Percentiles rank a stretch among this genome's conserved stretches.
These are phyloP conservation scores for Piprites chloris DNA, from an alignment of 2,113 vertebrate species.

Conservation along the genomic window DNA sequence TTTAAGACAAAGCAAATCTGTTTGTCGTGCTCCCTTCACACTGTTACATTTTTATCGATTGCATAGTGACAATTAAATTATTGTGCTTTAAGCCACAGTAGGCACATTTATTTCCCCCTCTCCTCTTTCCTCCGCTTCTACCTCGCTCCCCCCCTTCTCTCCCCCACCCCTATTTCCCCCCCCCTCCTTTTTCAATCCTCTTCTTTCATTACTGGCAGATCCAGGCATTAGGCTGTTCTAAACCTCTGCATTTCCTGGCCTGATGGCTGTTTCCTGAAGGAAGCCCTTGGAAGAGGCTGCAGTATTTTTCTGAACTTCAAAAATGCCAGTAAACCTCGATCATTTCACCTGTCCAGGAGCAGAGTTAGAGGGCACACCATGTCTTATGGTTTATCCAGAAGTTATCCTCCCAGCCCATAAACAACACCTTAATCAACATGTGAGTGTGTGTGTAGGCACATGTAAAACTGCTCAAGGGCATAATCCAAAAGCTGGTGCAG, in stretches of 20 bases:
- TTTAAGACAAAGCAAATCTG: conserved; percentile 53
- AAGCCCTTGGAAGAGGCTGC: background rate
- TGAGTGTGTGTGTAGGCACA: background rate
- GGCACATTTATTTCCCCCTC: background rate
- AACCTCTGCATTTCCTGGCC: conserved; percentile 13
- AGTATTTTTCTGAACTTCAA: conserved; percentile 17
- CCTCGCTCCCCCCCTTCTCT: background rate
- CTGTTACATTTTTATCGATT: conserved; percentile 51
- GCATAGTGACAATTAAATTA: conserved; percentile 53
- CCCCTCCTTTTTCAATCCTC: background rate
- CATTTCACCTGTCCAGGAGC: conserved; percentile 6
- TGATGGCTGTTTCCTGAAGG: conserved; percentile 18
- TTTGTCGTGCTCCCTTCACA: conserved; percentile 17
- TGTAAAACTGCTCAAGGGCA: background rate
- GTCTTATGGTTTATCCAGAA: background rate
- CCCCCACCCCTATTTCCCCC: accelerated
- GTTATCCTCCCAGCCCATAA: background rate
- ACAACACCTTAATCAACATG: background rate
- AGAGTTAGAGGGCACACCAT: background rate
- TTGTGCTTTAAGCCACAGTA: conserved; percentile 39
- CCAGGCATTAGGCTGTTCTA: conserved; percentile 21
- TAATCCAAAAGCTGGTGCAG: background rate
- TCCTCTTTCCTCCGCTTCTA: background rate
- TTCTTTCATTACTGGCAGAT: conserved; percentile 40
- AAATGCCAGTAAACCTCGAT: conserved; percentile 8